Conservation (phyloP, 2,113 vertebrate genomes). For the Pungitius pungitius region DNA sequence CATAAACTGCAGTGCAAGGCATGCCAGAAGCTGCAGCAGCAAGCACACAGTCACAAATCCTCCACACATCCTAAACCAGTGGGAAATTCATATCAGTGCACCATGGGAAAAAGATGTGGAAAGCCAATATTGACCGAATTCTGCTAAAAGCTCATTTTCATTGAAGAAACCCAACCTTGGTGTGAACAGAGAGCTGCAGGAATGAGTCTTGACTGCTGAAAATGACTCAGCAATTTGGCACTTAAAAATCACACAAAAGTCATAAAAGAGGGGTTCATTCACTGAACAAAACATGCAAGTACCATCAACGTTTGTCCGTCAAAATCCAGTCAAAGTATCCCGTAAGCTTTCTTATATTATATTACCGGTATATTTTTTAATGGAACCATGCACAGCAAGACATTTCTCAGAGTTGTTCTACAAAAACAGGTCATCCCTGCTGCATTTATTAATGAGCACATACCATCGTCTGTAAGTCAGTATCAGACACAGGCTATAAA, state of each 20-base stretch:
- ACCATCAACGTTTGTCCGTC: neutral
- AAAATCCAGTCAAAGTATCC: neutral
- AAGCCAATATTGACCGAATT: slow-evolving; percentile 14
- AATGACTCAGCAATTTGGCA: neutral
- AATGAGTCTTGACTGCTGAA: neutral
- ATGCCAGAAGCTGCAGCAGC: slow-evolving; percentile 9
- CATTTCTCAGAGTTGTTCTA: neutral
- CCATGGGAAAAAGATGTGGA: neutral
- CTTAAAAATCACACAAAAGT: neutral
- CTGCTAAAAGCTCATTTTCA: slow-evolving; percentile 15
- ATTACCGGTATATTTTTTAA: no score
- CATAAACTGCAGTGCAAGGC: slow-evolving; percentile 11
- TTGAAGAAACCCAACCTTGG: slow-evolving; percentile 22
- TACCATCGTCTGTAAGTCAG: neutral
- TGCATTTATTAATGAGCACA: neutral
- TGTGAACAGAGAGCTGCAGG: slow-evolving; percentile 7
- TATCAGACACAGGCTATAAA: slow-evolving; percentile 21
- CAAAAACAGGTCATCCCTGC: neutral
- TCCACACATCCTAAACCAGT: slow-evolving; percentile 47
- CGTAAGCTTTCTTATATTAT: neutral
- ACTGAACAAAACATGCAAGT: neutral
- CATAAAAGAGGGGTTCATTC: neutral
- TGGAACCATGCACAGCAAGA: neutral
- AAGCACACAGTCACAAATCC: slow-evolving; percentile 35
- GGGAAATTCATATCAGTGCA: slow-evolving; percentile 22